Evolutionary conservation across 2,888 invertebrate species (phyloP), one percentile per base, ranked within the genome.

Genomic region (Brenthis daphne): DNA sequence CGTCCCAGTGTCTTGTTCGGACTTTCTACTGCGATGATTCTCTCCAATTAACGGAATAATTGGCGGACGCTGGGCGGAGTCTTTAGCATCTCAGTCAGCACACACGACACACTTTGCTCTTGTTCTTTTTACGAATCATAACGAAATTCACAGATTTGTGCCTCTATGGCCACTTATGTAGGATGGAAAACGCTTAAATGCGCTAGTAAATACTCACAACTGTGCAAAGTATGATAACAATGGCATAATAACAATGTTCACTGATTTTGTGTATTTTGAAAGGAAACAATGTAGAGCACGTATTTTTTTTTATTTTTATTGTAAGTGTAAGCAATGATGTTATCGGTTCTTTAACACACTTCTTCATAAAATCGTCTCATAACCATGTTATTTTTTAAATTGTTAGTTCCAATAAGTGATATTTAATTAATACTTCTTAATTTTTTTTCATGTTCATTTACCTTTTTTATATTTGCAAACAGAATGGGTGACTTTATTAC

Each of bases 31-130:
- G 77, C 82, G 82, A 90, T 91, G 88, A 89, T 92, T 89, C 90
- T 89, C 90, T 92, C 92, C 92, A 90, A 92, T 92, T 90, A 91
- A 85, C 90, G 86, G 90, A 91, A 90, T 91, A 90, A 92, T 91
- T 92, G 90, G 83, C 84, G 83, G 82, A 64, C 57, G 71, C 55
- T 55, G 47, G 24, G 73, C 80, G 79, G 80, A 80, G 81, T 53
- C 20, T 33, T n/a, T 16, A 83, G 79, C 85, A 87, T 87, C 88
- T 86, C 37, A 43, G 37, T 43, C 37, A 80, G 82, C 77, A 81
- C 90, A 89, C 89, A 87, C 89, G 89, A 89, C 88, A 87, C 87
- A 88, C 87, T 90, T 79, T 87, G 81, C 84, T 89, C 85, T 87
- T 85, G 82, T 85, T 89, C 85, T 87, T 85, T 83, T 85, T 87